Conservation (phyloP, 2,888 invertebrate species). For the Thumatha senex region DNA sequence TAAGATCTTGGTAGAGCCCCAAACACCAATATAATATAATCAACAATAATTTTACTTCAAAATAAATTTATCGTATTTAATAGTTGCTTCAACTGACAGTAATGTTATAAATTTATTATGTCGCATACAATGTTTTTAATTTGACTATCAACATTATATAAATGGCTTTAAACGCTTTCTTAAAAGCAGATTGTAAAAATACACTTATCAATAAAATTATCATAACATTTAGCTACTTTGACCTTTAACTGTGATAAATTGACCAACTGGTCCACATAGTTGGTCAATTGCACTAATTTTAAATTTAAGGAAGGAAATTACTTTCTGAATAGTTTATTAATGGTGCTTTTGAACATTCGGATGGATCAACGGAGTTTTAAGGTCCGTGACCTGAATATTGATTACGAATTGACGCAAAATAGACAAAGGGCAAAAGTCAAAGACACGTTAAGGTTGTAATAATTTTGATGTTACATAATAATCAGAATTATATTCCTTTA, state of each 20-base stretch:
- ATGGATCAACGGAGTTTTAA: too few species aligned
- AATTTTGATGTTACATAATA: constrained; percentile 1
- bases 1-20: too few species aligned
- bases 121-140: background rate
- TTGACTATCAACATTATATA: background rate
- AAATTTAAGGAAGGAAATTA: too few species aligned
- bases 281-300: too few species aligned
- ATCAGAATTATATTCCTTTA: constrained; percentile 6
- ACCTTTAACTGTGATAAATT: background rate
- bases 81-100: too few species aligned
- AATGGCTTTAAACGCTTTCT: background rate
- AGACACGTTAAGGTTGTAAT: background rate
- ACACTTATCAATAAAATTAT: background rate
- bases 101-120: too few species aligned
- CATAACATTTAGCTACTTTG: constrained; percentile 1
- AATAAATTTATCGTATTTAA: background rate
- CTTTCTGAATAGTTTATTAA: too few species aligned
- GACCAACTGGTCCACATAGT: background rate
- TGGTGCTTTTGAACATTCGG: too few species aligned
- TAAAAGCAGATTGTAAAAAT: background rate
- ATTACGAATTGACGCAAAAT: too few species aligned
- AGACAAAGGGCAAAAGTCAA: background rate
- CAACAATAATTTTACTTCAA: background rate
- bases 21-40: too few species aligned
- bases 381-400: too few species aligned